phyloP scores from a whole-genome alignment of 1,140 invertebrate genomes.

The Calliopsis andreniformis region DNA sequence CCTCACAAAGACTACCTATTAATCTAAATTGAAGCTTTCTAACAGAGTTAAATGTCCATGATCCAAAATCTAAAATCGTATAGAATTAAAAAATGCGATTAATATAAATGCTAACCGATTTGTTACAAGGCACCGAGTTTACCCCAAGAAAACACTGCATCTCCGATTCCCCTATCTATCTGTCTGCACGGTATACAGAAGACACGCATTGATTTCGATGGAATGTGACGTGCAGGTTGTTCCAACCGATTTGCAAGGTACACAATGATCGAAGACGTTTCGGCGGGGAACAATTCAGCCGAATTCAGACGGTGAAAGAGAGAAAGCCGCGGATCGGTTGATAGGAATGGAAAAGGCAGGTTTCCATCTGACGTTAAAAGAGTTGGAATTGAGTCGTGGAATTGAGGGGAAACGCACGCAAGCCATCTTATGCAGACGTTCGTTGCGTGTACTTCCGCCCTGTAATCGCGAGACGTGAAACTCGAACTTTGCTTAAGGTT shows the following conservation, averaged over 20 bases:
- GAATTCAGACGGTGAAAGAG: slow-evolving; percentile 42
- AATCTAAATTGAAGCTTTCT: too few relatives aligned
- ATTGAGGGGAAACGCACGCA: slow-evolving; percentile 45
- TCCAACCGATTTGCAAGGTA: background rate
- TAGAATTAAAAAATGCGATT: too few relatives aligned
- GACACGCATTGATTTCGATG: background rate
- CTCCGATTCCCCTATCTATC: too few relatives aligned
- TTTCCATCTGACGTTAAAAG: slow-evolving; percentile 56
- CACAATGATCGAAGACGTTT: slow-evolving; percentile 3
- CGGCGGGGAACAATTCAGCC: slow-evolving; percentile 33
- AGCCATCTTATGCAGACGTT: background rate
- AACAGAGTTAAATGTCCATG: too few relatives aligned
- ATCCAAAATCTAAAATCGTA: too few relatives aligned
- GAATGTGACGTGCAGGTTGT: background rate
- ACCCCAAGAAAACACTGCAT: too few relatives aligned
- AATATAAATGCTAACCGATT: too few relatives aligned
- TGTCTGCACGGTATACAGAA: too few relatives aligned
- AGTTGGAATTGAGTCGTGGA: slow-evolving; percentile 58
- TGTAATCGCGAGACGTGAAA: background rate
- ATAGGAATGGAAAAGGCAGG: slow-evolving; percentile 58
- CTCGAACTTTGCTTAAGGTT: background rate
- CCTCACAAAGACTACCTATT: too few relatives aligned
- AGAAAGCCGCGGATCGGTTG: slow-evolving; percentile 51
- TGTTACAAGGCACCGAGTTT: too few relatives aligned
- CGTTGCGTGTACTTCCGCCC: background rate